A percentile compares a stretch with the other conserved stretches of the same genome.
Evolutionary conservation across 2,888 invertebrate species (phyloP).

Genomic region (Acrocera orbiculus): DNA sequence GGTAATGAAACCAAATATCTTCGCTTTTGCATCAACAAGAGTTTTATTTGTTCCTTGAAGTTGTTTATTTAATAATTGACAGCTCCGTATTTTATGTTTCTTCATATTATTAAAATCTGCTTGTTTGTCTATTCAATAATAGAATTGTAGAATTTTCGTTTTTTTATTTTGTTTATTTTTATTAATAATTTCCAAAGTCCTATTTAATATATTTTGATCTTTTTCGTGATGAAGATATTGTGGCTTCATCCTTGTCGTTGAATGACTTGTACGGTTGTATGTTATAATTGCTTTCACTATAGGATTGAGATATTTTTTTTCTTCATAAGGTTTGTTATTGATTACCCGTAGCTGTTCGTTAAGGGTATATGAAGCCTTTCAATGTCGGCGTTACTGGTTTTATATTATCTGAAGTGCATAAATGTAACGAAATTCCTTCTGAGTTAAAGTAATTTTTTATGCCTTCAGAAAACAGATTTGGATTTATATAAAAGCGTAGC

Average conservation of each 20-base stretch:
- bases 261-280: neutral
- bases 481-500: too few species aligned
- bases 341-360: too few species aligned
- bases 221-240: neutral
- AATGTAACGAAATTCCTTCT: slow-evolving; percentile 1
- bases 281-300: neutral
- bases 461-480: too few species aligned
- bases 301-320: neutral
- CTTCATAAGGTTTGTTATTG: neutral
- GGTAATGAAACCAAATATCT: too few species aligned
- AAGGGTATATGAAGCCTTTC: too few species aligned
- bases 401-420: neutral
- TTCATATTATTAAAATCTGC: too few species aligned
- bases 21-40: too few species aligned
- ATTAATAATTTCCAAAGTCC: neutral
- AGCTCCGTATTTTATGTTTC: too few species aligned
- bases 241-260: slow-evolving; percentile 2
- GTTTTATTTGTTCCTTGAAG: too few species aligned
- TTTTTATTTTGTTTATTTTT: neutral
- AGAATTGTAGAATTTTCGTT: neutral
- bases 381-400: too few species aligned
- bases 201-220: neutral
- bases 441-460: slow-evolving; percentile 1
- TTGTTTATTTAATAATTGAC: too few species aligned
- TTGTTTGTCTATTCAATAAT: too few species aligned